These are phyloP conservation scores for Hetaerina titia DNA, from an alignment of 2,888 invertebrate genomes.

Conservation along the genomic window DNA sequence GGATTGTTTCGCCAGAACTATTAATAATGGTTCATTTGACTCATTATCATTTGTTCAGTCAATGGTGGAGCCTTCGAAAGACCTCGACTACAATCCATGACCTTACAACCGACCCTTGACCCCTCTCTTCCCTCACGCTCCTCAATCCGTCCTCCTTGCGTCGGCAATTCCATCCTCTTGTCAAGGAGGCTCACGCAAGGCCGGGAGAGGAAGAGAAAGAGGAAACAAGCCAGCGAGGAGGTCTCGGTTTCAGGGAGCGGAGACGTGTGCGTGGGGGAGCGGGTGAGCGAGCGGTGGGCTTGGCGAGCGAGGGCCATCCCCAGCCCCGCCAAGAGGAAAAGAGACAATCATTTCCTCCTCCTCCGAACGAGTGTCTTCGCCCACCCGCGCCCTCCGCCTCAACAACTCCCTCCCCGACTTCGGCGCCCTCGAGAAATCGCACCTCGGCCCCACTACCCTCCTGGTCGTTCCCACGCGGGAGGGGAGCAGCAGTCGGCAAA, in stretches of 20 bases:
- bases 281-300: not conserved
- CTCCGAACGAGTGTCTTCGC: not conserved
- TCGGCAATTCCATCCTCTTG: not conserved
- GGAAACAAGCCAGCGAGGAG: not conserved
- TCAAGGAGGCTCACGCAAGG: constrained; percentile 20
- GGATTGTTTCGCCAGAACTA: too few species aligned
- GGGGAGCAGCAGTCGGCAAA: not conserved
- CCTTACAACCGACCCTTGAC: not conserved
- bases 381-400: not conserved
- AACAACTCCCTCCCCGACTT: not conserved
- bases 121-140: not conserved
- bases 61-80: too few species aligned
- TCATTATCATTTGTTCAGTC: too few species aligned
- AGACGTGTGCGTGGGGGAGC: too few species aligned
- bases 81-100: not conserved
- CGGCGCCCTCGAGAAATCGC: not conserved
- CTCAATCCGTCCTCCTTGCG: not conserved
- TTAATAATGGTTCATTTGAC: too few species aligned
- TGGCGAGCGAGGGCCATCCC: constrained; percentile 38
- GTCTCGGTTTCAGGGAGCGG: not conserved
- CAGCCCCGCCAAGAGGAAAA: not conserved
- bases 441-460: not conserved
- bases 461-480: not conserved
- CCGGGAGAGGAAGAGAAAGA: not conserved
- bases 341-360: constrained; percentile 30